A percentile compares a stretch with the other conserved stretches of the same genome.
Evolutionary conservation across 2,797 vertebrate species (phyloP).

Genomic region (Sebastes minor): DNA sequence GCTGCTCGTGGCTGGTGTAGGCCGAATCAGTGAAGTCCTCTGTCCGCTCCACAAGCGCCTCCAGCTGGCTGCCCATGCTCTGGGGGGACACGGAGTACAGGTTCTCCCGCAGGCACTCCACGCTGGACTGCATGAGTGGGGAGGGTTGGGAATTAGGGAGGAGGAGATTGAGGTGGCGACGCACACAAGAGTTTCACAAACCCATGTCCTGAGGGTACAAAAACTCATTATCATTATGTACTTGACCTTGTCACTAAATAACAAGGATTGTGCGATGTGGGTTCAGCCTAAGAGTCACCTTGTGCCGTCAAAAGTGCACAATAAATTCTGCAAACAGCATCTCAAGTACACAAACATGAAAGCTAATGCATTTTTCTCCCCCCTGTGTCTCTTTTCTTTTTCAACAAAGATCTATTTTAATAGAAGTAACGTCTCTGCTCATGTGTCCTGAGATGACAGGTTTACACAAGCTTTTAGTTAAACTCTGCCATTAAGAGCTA

Average conservation of each 20-base stretch:
- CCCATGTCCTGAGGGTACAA: not conserved
- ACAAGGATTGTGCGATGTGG: not conserved
- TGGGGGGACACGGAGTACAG: conserved; percentile 88
- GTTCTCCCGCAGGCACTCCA: conserved; percentile 92
- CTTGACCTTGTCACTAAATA: conserved; percentile 9
- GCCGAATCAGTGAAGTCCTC: conserved; percentile 98
- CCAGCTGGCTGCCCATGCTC: conserved; percentile 86
- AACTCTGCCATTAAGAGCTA: conserved; percentile 19
- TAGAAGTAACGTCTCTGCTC: not conserved
- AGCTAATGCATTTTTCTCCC: conserved; percentile 6
- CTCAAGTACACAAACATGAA: conserved; percentile 18
- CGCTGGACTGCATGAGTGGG: conserved; percentile 81
- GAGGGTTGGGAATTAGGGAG: conserved; percentile 13
- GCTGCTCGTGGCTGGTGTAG: conserved; percentile 96
- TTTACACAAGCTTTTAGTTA: conserved; percentile 30
- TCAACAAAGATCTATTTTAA: not conserved
- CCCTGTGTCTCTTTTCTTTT: not conserved
- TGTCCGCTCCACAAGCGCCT: conserved; percentile 90
- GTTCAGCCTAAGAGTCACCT: not conserved
- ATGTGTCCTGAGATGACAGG: conserved; percentile 9
- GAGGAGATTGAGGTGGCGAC: not conserved
- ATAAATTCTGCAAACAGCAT: conserved; percentile 11
- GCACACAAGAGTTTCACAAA: not conserved
- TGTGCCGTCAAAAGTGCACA: not conserved
- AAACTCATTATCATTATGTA: not conserved